These are phyloP conservation scores for Eudyptes chrysolophus DNA, from an alignment of 2,113 vertebrate genomes.

Conservation along the genomic window DNA sequence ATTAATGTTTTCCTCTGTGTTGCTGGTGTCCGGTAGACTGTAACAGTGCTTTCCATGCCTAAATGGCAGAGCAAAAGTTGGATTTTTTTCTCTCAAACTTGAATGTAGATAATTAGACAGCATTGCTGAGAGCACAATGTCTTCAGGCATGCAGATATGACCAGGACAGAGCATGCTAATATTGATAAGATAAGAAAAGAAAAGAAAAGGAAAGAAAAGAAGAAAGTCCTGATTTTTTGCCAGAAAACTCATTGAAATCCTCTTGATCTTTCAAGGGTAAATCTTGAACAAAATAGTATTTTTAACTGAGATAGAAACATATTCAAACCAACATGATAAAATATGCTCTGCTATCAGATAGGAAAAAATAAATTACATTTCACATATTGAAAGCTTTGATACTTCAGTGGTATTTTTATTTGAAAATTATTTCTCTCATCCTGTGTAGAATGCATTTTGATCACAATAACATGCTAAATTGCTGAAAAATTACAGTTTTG, in stretches of 20 bases:
- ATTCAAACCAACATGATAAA: constrained; percentile 19
- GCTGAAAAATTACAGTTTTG: constrained; percentile 20
- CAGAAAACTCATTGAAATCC: neutral
- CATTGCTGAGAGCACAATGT: neutral
- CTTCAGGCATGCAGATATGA: neutral
- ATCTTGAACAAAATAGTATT: neutral
- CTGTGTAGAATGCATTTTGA: neutral
- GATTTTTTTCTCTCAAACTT: neutral
- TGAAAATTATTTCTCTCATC: constrained; percentile 32
- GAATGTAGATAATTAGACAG: neutral
- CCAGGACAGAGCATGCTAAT: neutral
- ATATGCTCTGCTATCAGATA: neutral
- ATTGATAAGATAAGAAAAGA: neutral
- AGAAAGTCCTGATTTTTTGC: neutral
- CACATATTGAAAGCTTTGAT: constrained; percentile 33
- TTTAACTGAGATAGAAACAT: constrained; percentile 26
- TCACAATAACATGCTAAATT: constrained; percentile 26
- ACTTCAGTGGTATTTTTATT: neutral
- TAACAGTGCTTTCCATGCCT: neutral
- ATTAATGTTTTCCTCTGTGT: neutral
- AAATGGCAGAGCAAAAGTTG: neutral
- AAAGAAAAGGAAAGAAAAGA: neutral
- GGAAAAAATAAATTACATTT: constrained; percentile 16
- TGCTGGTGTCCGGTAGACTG: neutral
- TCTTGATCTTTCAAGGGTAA: neutral